A percentile compares a stretch with the other conserved stretches of the same genome.
These are phyloP conservation scores for Neomonachus schauinslandi DNA, from an alignment of 2,113 vertebrate genomes.

Conservation along the genomic window DNA sequence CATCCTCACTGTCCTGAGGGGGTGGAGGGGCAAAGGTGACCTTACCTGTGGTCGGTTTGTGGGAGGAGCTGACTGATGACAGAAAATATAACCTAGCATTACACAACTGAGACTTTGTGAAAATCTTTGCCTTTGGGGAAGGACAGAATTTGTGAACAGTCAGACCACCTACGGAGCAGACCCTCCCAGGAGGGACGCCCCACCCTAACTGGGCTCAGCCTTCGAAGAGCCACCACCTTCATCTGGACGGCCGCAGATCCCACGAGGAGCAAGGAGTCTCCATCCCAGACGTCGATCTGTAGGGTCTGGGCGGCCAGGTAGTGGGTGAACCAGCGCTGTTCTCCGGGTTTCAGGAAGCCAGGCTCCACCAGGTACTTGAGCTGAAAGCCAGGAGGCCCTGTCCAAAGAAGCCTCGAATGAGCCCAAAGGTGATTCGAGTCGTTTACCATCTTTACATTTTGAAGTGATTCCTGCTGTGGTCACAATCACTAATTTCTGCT, in stretches of 20 bases:
- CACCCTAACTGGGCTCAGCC: fast-evolving
- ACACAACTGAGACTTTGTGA: fast-evolving
- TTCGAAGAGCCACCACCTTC: conserved; percentile 86
- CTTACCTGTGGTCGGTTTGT: fast-evolving
- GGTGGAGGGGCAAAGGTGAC: not conserved
- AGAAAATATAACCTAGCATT: fast-evolving
- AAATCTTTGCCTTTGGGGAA: not conserved
- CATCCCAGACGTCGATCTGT: conserved; percentile 96
- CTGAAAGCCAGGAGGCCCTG: conserved; percentile 92
- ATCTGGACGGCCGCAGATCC: conserved; percentile 92
- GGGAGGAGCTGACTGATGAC: not conserved
- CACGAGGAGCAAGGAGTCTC: conserved; percentile 93
- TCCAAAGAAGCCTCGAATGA: fast-evolving
- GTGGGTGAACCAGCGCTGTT: conserved; percentile 90
- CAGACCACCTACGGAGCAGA: fast-evolving
- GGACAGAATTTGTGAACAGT: not conserved
- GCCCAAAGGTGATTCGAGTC: not conserved
- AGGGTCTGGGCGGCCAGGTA: conserved; percentile 93
- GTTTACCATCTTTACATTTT: not conserved
- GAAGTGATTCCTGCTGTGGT: not conserved
- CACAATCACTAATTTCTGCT: conserved; percentile 11
- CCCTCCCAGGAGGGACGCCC: fast-evolving
- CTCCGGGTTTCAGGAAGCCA: conserved; percentile 87
- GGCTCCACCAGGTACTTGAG: conserved; percentile 92
- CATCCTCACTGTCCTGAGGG: fast-evolving